Base-by-base conservation (phyloP, 1,140 invertebrate genomes). In the Augochlora pura region DNA sequence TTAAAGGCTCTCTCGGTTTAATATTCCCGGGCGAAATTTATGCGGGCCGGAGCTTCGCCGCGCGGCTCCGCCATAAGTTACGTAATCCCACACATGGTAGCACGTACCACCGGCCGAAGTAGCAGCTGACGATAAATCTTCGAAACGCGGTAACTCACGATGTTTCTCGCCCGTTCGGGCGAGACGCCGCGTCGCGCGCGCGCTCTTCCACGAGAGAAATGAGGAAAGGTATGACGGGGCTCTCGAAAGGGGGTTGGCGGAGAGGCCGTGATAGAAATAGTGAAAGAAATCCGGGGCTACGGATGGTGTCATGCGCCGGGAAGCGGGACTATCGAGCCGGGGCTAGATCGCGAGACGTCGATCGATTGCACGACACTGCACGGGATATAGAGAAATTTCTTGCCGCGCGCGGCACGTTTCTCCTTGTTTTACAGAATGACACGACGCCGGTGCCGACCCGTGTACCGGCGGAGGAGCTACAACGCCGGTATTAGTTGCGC, bases 71-170 rank as follows among this genome's bases (percentile, higher is more conserved):
- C 77, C 77, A 74, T 79, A 74, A 79, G 78, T 80, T 77, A 66
- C 65, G 75, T 77, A 77, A 77, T 42, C 52, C 74, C 52, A 38
- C 80, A 27, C 66, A 71, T 77, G 62, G 78, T 81, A 77, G 80
- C 80, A 67, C 75, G 9, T 27, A 18, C 62, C 66, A 68, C 64
- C 23, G 27, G 65, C 54, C 77, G 49, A 75, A 76, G 63, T 80
- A 49, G 78, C 78, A 57, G 64, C 52, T 9, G 62, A 71, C 75
- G 80, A 81, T 81, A 81, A 81, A 81, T 81, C 80, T 81, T 81
- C 49, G 80, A 77, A 77, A 81, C 74, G 80, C 80, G 75, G 78
- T 76, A 76, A 76, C 78, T 80, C 75, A 77, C 77, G 67, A 70
- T 70, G 78, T 71, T 81, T 78, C 80, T 77, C 80, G 75, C 80